Base-by-base conservation (phyloP, 2,888 invertebrate genomes). In the Leucophenga montana region DNA sequence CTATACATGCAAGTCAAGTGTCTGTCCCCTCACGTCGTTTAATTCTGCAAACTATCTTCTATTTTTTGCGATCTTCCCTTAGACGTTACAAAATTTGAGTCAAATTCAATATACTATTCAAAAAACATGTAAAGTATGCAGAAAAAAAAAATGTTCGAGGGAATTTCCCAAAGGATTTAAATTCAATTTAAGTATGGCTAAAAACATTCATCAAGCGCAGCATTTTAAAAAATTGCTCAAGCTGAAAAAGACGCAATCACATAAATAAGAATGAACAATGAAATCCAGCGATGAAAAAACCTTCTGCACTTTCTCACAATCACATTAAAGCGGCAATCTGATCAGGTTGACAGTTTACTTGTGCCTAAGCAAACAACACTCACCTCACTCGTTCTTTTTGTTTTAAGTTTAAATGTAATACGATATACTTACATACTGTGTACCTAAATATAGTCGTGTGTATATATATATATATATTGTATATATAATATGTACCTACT, bases 161-260 rank as follows among this genome's bases (percentile, higher is more conserved):
- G 22, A 11, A 44, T 39, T 14, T 13, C 56, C 68, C 39, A 39
- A 65, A 68, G 71, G 71, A 67, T 68, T 71, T 71, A 50, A 67
- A 71, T 59, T 71, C 71, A 71, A 71, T 65, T 64, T 65, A 22
- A 62, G 46, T 46, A 46, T 54, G 66, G 59, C 54, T 57, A n/a
- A 66, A 54, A 66, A 33, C 59, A 69, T 69, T 66, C 66, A 69
- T 66, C 69, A 59, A 33, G 56, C 48, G 69, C 33, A 62, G 44
- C 54, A 54, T 66, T 70, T 59, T 67, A 46, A 53, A 70, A 67
- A 46, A 66, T 53, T 39, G 46, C 22, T 44, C n/a, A 20, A 67
- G 39, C 39, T 13, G 20, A 22, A 20, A 46, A n/a, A 54, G 31
- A 27, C 54, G 31, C 48, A 16, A 22, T 6, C 65, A 31, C 27